phyloP scores from a whole-genome alignment of 2,113 vertebrate species.

The Burhinus oedicnemus region DNA sequence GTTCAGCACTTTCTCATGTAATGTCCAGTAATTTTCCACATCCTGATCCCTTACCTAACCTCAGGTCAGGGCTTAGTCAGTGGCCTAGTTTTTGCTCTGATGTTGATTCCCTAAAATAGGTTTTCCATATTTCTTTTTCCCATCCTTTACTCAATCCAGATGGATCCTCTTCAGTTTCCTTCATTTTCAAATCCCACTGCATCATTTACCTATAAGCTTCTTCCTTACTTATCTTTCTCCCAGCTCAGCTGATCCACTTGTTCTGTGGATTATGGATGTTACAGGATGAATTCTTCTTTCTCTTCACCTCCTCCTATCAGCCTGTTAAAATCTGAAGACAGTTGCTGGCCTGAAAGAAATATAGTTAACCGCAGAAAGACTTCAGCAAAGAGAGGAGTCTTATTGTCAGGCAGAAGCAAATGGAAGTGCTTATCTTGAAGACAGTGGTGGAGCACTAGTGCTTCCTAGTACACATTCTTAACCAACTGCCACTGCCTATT shows the following conservation, averaged over 20 bases:
- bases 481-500: not conserved
- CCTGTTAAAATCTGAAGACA: not conserved
- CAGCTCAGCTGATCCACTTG: not conserved
- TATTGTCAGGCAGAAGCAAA: not conserved
- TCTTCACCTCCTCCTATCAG: not conserved
- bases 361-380: not conserved
- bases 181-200: not conserved
- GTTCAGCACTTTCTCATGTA: not conserved
- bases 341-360: not conserved
- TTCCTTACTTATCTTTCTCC: not conserved
- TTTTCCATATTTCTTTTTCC: not conserved
- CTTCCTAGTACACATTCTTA: not conserved
- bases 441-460: not conserved
- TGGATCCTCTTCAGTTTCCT: not conserved
- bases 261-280: not conserved
- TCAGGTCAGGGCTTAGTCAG: not conserved
- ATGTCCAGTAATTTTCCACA: constrained; percentile 5
- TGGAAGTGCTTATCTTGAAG: not conserved
- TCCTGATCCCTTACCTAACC: not conserved
- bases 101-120: not conserved
- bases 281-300: not conserved
- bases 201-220: not conserved
- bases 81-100: not conserved
- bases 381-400: not conserved
- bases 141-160: not conserved